Percentiles rank a stretch among this genome's conserved stretches.
Evolutionary conservation across 2,113 vertebrate species (phyloP).

Genomic region (Petrocephalus microphthalmus): DNA sequence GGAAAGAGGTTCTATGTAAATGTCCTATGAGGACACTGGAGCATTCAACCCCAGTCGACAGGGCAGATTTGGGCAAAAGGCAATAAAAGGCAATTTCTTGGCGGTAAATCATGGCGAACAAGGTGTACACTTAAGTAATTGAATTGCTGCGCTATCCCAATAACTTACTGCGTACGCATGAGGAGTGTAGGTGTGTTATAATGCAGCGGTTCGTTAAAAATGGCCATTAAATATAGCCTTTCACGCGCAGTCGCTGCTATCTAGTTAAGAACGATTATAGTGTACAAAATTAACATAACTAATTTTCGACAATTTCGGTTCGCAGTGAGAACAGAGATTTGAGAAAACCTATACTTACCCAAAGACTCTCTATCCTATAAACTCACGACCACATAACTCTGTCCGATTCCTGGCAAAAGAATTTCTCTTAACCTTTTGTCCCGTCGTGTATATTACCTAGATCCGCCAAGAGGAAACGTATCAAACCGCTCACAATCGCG

Average conservation of each 20-base stretch:
- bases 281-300: background rate
- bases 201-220: background rate
- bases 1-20: constrained; percentile 70
- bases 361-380: background rate
- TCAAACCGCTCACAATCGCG: background rate
- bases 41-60: constrained; percentile 61
- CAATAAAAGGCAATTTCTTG: constrained; percentile 49
- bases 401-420: no score
- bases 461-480: background rate
- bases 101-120: constrained; percentile 64
- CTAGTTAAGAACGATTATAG: background rate
- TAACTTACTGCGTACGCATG: constrained; percentile 46
- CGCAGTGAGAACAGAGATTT: background rate
- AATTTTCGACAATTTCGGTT: background rate
- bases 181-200: constrained; percentile 27
- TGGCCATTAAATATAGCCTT: background rate
- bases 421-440: background rate
- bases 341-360: background rate
- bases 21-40: constrained; percentile 56
- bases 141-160: constrained; percentile 50
- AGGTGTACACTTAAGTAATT: constrained; percentile 61
- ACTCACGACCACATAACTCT: background rate
- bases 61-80: constrained; percentile 50
- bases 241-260: background rate
- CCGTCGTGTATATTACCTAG: background rate